A percentile compares a stretch with the other conserved stretches of the same genome.
phyloP scores from a whole-genome alignment of 2,113 vertebrate genomes.

The Campylorhamphus procurvoides region DNA sequence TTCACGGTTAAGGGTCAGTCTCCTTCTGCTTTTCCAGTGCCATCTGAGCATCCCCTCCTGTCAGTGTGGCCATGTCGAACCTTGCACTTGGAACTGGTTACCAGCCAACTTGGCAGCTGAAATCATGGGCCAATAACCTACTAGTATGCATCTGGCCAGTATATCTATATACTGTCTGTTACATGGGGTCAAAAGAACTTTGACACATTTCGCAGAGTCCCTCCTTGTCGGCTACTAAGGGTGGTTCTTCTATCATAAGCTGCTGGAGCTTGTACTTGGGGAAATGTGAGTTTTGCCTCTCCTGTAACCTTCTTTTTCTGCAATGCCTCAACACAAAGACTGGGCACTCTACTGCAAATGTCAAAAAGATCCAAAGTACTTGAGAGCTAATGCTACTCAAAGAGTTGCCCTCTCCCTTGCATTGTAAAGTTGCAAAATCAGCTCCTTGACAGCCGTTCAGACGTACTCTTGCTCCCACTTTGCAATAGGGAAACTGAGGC shows the following conservation, averaged over 20 bases:
- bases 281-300: neutral
- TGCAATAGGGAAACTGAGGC: slow-evolving; percentile 37
- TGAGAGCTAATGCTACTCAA: neutral
- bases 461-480: neutral
- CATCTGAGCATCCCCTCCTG: neutral
- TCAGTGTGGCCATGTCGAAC: neutral
- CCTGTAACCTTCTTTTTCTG: neutral
- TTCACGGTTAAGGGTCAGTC: neutral
- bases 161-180: neutral
- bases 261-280: neutral
- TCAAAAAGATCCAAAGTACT: neutral
- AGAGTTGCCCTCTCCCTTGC: neutral
- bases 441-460: neutral
- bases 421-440: neutral
- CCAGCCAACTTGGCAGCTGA: slow-evolving; percentile 17
- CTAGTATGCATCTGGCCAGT: neutral
- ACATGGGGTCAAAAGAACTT: neutral
- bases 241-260: neutral
- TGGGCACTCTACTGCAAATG: neutral
- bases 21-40: neutral
- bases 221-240: neutral
- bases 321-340: neutral
- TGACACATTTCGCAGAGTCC: neutral
- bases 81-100: neutral
- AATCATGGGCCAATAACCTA: neutral